Evolutionary conservation across 2,797 vertebrate species (phyloP).

Genomic region (Coranthus polyacanthus): DNA sequence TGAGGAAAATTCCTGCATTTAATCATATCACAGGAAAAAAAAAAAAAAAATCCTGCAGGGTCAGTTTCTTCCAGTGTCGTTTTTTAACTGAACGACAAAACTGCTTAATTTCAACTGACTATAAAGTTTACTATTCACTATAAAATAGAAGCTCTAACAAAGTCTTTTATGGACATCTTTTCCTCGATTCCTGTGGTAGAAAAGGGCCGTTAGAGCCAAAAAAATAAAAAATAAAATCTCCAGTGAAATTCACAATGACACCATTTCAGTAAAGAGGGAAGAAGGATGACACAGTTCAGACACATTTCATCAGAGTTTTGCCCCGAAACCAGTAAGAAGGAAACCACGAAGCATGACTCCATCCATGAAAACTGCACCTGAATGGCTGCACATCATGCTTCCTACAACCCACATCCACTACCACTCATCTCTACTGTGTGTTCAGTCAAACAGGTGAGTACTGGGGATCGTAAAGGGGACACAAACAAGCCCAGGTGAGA

Average conservation of each 20-base stretch:
- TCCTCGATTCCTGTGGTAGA: background rate
- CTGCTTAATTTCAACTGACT: no score
- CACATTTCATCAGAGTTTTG: slow-evolving; percentile 13
- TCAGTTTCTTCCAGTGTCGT: no score
- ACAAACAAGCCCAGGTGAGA: background rate
- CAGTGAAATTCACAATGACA: slow-evolving; percentile 15
- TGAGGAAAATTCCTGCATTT: background rate
- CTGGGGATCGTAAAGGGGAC: slow-evolving; percentile 12
- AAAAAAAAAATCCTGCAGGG: no score
- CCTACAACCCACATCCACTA: slow-evolving; percentile 43
- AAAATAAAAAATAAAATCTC: background rate
- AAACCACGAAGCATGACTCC: slow-evolving; percentile 55
- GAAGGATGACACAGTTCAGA: slow-evolving; percentile 17
- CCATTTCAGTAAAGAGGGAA: slow-evolving; percentile 35
- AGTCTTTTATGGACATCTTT: no score
- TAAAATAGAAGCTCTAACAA: no score
- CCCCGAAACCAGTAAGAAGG: slow-evolving; percentile 43
- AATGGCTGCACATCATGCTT: slow-evolving; percentile 62
- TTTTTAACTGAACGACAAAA: no score
- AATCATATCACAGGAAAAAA: no score
- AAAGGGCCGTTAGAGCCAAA: background rate
- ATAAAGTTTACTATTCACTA: no score
- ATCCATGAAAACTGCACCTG: slow-evolving; percentile 29
- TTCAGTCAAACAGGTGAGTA: slow-evolving; percentile 65
- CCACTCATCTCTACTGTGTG: slow-evolving; percentile 47